Conservation (phyloP, 2,797 vertebrate species). For the Moxostoma hubbsi region DNA sequence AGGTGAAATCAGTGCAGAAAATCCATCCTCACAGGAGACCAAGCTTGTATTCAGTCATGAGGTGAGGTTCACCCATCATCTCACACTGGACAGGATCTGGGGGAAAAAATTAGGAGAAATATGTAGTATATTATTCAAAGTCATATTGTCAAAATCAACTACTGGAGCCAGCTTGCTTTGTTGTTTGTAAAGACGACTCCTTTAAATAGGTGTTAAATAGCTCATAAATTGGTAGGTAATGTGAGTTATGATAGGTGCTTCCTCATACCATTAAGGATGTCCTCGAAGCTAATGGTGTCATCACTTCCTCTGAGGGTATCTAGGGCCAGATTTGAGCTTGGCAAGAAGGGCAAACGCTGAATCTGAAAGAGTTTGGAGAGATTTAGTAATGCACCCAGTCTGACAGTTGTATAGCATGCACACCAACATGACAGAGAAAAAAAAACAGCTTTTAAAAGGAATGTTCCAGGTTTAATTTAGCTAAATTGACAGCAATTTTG, state of each 20-base stretch:
- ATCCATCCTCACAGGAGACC: conserved; percentile 78
- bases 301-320: conserved; percentile 90
- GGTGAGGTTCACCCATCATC: conserved; percentile 92
- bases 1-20: conserved; percentile 3
- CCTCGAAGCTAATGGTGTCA: conserved; percentile 90
- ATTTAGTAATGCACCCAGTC: too few species aligned
- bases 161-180: too few species aligned
- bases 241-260: neutral
- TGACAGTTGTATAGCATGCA: too few species aligned
- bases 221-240: neutral
- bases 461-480: too few species aligned
- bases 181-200: too few species aligned
- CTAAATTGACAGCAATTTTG: too few species aligned
- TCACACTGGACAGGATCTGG: conserved; percentile 91
- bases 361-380: conserved; percentile 72
- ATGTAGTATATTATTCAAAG: too few species aligned
- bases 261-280: conserved; percentile 89
- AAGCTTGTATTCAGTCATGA: conserved; percentile 91
- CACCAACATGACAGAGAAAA: too few species aligned
- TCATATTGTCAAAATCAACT: neutral
- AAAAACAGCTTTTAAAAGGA: too few species aligned
- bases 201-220: neutral
- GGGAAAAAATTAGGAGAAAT: conserved; percentile 36
- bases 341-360: conserved; percentile 92
- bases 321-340: conserved; percentile 90